Base-by-base conservation (phyloP, 37 sponge, comb jelly and placozoan genomes). In the Diacarnus erythraeanus region DNA sequence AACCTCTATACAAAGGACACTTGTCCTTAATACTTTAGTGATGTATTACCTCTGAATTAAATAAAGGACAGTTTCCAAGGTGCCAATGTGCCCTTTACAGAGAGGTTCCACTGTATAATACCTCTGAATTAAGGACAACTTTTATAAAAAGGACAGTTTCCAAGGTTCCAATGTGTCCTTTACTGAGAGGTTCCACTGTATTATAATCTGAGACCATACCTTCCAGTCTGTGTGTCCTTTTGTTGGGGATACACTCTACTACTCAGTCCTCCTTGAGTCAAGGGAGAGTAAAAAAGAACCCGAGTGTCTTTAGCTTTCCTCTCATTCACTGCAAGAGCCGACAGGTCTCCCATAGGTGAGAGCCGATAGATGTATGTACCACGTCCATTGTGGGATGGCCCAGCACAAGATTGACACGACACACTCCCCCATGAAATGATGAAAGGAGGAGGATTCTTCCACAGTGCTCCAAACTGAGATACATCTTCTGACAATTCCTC, bases 81-180 rank as follows among this genome's bases (percentile, higher is more conserved):
- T n/a, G n/a, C n/a, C n/a, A n/a, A n/a, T n/a, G n/a, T n/a, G n/a
- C n/a, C n/a, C n/a, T n/a, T n/a, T n/a, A n/a, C n/a, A n/a, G n/a
- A n/a, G n/a, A n/a, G n/a, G n/a, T n/a, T n/a, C n/a, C n/a, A n/a
- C n/a, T n/a, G n/a, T n/a, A n/a, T n/a, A n/a, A n/a, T n/a, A n/a
- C n/a, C n/a, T n/a, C n/a, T n/a, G n/a, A n/a, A n/a, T n/a, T n/a
- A n/a, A n/a, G n/a, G n/a, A n/a, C n/a, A n/a, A n/a, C n/a, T n/a
- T n/a, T n/a, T n/a, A n/a, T n/a, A n/a, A n/a, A n/a, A n/a, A n/a
- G n/a, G n/a, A n/a, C n/a, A n/a, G n/a, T n/a, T n/a, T n/a, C n/a
- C n/a, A n/a, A n/a, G n/a, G 15, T 86, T 65, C 90, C 90, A 90
- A 57, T 70, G 84, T 8, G 72, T 77, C 72, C 90, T 90, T 54